Evolutionary conservation across 2,113 vertebrate species (phyloP), one percentile per base, ranked within the genome.

Genomic region (Erpornis zantholeuca): DNA sequence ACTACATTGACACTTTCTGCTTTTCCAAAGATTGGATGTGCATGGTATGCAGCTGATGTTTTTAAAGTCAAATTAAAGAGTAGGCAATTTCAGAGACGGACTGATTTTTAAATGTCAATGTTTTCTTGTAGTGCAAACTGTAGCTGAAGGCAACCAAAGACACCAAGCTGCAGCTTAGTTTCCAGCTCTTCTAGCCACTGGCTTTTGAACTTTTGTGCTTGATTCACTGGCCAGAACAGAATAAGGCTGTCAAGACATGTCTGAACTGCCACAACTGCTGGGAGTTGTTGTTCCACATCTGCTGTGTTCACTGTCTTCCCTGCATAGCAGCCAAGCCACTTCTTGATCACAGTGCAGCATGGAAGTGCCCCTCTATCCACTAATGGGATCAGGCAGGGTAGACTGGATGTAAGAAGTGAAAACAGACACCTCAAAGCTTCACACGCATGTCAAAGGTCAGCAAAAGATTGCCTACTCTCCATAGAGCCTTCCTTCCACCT

Each of bases 381-480:
- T 29, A 47, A 22, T 17, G 33, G 29, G 33, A 77, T 20, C 28
- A 57, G 38, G 50, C 22, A 86, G 29, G 7, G 16, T 22, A 63
- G 72, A 38, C 8, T 49, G 12, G 20, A 20, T 24, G 35, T 28
- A 45, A 78, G 49, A 91, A 57, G 38, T 11, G 22, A 42, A 50
- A 86, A 35, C 12, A 70, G 54, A 54, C 38, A 54, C 15, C 50
- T 69, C 3, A 2, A 82, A 83, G 5, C 12, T 61, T 63, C 66
- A 77, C 18, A 38, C 0, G 0, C 2, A 1, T 21, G 20, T 29
- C 27, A 80, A 61, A 76, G 23, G 28, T 3, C 76, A 57, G 42
- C 36, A 94, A 57, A 78, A 42, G 23, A 21, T 16, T 53, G 25
- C 8, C 45, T 76, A 6, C 4, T 56, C 23, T 76, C 45, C 45